phyloP scores from a whole-genome alignment of 2,888 invertebrate genomes.

The Lycophotia porphyrea region DNA sequence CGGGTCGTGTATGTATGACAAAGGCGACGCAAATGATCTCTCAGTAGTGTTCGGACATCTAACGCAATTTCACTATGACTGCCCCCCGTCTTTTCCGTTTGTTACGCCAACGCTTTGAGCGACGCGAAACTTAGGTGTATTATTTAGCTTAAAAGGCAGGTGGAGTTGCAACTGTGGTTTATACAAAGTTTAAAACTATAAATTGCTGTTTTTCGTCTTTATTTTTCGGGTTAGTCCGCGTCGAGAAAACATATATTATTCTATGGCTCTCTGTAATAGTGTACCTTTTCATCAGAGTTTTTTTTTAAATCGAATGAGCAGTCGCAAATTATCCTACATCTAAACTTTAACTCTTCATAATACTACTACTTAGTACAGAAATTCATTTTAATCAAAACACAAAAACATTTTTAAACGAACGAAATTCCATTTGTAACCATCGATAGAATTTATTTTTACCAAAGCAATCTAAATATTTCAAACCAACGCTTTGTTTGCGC shows the following conservation, averaged over 20 bases:
- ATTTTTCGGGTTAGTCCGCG: background rate
- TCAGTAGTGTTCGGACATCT: background rate
- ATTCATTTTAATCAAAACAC: background rate
- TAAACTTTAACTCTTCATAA: background rate
- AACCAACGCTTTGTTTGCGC: background rate
- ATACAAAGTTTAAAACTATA: background rate
- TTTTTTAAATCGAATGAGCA: background rate
- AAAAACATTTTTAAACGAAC: background rate
- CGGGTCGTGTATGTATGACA: background rate
- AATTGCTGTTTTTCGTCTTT: background rate
- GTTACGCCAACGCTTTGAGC: background rate
- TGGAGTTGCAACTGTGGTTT: background rate
- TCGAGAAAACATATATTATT: background rate
- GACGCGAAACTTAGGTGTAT: background rate
- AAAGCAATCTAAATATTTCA: background rate
- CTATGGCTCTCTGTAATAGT: background rate
- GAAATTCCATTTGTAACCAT: background rate
- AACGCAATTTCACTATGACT: background rate
- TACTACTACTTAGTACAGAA: background rate
- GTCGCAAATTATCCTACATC: background rate
- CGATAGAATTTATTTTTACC: background rate
- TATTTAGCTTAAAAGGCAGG: background rate
- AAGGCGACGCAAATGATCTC: background rate
- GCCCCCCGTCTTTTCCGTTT: background rate
- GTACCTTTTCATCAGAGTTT: background rate